A percentile compares a stretch with the other conserved stretches of the same genome.
Conservation (phyloP, 2,888 invertebrate genomes). For the Cephus sareptanus region DNA sequence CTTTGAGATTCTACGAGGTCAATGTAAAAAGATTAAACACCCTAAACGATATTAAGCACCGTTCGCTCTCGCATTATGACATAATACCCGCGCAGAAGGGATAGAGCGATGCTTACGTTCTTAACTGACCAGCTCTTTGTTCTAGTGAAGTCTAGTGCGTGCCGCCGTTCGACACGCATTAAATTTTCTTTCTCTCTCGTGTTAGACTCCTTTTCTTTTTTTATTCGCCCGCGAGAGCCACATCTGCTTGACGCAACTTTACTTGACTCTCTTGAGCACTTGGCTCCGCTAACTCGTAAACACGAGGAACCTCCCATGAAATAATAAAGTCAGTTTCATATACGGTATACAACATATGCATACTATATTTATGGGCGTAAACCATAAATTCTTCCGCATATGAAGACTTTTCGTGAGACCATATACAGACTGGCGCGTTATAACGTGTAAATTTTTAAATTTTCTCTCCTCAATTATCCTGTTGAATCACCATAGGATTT, state of each 20-base stretch:
- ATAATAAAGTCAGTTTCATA: neutral
- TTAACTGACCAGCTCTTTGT: conserved; percentile 5
- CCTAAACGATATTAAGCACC: neutral
- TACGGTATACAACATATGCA: neutral
- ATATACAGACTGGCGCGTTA: neutral
- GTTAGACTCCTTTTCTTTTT: neutral
- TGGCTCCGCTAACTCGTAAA: neutral
- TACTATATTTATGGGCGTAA: neutral
- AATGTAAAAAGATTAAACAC: neutral
- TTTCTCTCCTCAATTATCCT: neutral
- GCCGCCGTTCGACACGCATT: neutral
- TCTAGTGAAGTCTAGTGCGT: conserved; percentile 3
- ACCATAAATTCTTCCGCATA: neutral
- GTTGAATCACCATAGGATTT: neutral
- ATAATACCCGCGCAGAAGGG: neutral
- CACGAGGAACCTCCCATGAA: neutral
- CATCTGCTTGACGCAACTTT: neutral
- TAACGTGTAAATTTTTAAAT: neutral
- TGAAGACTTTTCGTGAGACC: neutral
- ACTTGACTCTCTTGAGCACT: neutral
- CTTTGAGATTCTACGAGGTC: neutral
- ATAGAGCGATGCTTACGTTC: neutral
- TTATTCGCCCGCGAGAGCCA: neutral
- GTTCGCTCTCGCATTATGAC: neutral
- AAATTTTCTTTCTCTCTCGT: neutral